Base-by-base conservation (phyloP, 2,888 invertebrate genomes). In the Hydrotaea diabolus region DNA sequence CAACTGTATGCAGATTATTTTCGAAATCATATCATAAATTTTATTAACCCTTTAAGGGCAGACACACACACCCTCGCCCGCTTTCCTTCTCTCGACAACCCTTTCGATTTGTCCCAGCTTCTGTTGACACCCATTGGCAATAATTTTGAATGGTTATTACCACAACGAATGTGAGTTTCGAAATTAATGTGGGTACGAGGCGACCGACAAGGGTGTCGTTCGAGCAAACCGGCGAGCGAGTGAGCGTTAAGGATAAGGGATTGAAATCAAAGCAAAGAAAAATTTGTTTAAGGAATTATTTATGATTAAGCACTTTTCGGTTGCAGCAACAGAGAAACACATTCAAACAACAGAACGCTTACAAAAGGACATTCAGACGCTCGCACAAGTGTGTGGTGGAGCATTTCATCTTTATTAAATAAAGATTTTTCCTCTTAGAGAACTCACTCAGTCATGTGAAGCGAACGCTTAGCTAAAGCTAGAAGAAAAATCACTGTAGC, bases 351-450 rank as follows among this genome's bases (percentile, higher is more conserved):
- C 15, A n/a, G 1, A 4, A n/a, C 13, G 15, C 49, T n/a, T 49
- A n/a, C 49, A 49, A n/a, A n/a, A n/a, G n/a, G n/a, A n/a, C n/a
- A n/a, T 49, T 49, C 49, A 49, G 7, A 15, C 49, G n/a, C n/a
- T 13, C 43, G 13, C 49, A n/a, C 49, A 49, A 49, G 13, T n/a
- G 49, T 1, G 39, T 15, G 31, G 17, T 8, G 26, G 31, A 62
- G 62, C 53, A 79, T 84, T 84, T 84, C 64, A 75, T 84, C 71
- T 84, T 81, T 78, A 84, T 78, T 81, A 84, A 76, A 84, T 81
- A 84, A 66, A 46, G 49, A 82, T 82, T 84, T 73, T 73, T 72
- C 8, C 55, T 21, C 21, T 55, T 21, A 59, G 19, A 59, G 59
- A 69, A 69, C 23, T 21, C 13, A 69, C 43, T 19, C 59, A 59